A percentile compares a stretch with the other conserved stretches of the same genome.
Conservation (phyloP, 2,888 invertebrate species). For the Drosophila hawaiiensis region DNA sequence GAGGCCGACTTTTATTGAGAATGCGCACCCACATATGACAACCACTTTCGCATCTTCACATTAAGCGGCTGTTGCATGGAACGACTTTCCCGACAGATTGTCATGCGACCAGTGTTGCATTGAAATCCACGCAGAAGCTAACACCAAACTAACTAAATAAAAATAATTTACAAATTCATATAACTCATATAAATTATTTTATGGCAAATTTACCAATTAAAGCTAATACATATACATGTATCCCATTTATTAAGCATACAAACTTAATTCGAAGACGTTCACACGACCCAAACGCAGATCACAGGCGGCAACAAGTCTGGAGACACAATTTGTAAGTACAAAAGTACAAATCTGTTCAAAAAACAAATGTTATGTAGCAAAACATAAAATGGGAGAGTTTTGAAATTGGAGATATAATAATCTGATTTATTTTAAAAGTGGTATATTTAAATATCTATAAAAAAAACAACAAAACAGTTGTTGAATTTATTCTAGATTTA, state of each 20-base stretch:
- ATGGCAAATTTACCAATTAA: background rate
- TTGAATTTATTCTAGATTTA: background rate
- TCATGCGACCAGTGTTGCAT: background rate
- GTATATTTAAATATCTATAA: background rate
- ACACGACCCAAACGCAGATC: constrained; percentile 84
- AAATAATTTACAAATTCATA: background rate
- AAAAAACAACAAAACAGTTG: background rate
- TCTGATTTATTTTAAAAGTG: background rate
- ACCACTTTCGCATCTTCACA: background rate
- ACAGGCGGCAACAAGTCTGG: constrained; percentile 77
- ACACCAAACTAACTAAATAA: background rate
- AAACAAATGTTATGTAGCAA: background rate
- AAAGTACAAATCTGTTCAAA: constrained; percentile 54
- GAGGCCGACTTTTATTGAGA: background rate
- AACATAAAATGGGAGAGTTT: background rate
- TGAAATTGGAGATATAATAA: background rate
- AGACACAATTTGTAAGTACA: constrained; percentile 81
- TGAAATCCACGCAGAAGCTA: too few species aligned
- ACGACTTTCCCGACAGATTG: background rate
- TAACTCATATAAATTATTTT: background rate
- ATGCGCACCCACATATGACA: background rate
- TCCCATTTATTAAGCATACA: constrained; percentile 74
- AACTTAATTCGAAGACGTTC: constrained; percentile 85
- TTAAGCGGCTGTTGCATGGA: background rate
- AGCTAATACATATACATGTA: constrained; percentile 8